Evolutionary conservation across 2,888 invertebrate species (phyloP).

Genomic region (Podabrus alpinus): DNA sequence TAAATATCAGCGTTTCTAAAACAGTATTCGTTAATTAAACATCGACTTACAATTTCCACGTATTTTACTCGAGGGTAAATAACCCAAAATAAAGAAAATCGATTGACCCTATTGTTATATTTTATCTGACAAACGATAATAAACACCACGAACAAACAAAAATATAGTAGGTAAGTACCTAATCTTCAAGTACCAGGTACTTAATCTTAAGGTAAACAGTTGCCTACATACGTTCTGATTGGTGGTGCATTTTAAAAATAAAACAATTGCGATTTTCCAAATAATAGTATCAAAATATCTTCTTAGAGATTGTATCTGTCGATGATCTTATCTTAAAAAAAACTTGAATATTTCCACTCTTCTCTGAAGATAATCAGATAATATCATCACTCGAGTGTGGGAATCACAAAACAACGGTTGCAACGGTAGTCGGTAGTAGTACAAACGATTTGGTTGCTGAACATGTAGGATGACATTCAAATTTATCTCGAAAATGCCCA

Average conservation of each 20-base stretch:
- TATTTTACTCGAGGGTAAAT: background rate
- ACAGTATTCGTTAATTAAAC: background rate
- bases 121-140: background rate
- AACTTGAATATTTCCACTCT: background rate
- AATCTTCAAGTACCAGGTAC: too few species aligned
- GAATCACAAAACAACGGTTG: background rate
- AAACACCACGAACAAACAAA: background rate
- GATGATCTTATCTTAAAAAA: background rate
- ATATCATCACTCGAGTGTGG: background rate
- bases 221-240: background rate
- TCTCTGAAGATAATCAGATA: background rate
- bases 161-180: too few species aligned
- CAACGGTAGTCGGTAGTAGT: too few species aligned
- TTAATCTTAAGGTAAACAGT: too few species aligned
- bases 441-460: background rate
- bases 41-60: background rate
- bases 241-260: background rate
- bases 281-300: too few species aligned
- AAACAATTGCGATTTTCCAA: background rate
- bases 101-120: background rate
- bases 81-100: background rate
- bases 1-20: constrained; percentile 19
- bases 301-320: background rate
- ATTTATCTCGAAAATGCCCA: background rate
- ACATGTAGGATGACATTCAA: background rate